Evolutionary conservation across 92 coral and sea anemone species (phyloP).

Genomic region (Metridium senile): DNA sequence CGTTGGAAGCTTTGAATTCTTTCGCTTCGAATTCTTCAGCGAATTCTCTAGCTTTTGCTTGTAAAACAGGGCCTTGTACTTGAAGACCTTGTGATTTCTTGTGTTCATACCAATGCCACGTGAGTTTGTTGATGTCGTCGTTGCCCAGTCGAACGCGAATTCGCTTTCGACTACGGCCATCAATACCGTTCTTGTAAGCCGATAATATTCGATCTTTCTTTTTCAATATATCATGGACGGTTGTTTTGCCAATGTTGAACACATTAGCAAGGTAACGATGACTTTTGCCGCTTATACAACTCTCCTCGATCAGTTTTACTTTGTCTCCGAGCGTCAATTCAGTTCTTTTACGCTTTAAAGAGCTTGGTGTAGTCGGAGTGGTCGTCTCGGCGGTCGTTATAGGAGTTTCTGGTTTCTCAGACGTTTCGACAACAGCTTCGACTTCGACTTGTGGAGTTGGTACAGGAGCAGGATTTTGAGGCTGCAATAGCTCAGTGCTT

Average conservation of each 20-base stretch:
- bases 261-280: constrained; percentile 31
- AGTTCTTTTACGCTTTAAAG: constrained; percentile 22
- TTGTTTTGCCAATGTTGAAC: constrained; percentile 35
- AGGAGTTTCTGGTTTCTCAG: constrained; percentile 20
- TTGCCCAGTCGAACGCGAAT: constrained; percentile 28
- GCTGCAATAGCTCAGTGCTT: background rate
- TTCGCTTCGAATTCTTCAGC: constrained; percentile 43
- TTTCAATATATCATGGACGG: constrained; percentile 43
- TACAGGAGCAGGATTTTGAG: constrained; percentile 6
- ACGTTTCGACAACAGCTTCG: constrained; percentile 20
- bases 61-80: constrained; percentile 32
- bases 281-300: constrained; percentile 23
- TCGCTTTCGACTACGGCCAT: constrained; percentile 33
- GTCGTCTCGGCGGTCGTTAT: constrained; percentile 19
- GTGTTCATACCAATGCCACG: constrained; percentile 50
- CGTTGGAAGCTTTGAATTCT: constrained; percentile 41
- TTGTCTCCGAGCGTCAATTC: constrained; percentile 38
- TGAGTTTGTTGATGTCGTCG: constrained; percentile 44
- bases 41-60: constrained; percentile 38
- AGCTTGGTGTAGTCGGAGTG: constrained; percentile 10
- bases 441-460: constrained; percentile 17
- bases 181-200: constrained; percentile 23
- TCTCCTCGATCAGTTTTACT: constrained; percentile 40
- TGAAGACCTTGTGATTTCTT: constrained; percentile 20
- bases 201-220: constrained; percentile 34